These are phyloP conservation scores for Xylota segnis DNA, from an alignment of 2,888 invertebrate genomes.

Conservation along the genomic window DNA sequence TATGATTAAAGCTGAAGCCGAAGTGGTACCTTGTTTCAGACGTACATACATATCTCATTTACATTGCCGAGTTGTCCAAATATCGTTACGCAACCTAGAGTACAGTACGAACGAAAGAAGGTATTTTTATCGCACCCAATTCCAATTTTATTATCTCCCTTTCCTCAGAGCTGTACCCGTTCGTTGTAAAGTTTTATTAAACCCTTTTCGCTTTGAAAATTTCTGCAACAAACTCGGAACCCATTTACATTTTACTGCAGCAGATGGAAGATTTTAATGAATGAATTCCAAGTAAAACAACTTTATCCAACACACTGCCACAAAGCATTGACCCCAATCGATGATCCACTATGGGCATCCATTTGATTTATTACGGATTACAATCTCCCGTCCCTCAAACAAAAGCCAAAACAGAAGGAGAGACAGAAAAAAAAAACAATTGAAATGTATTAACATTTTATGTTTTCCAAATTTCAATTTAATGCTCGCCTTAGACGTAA, in stretches of 20 bases:
- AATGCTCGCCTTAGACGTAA: slow-evolving; percentile 45
- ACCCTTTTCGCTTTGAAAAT: too few species aligned
- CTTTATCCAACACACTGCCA: not conserved
- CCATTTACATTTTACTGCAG: not conserved
- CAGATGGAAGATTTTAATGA: not conserved
- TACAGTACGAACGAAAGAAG: too few species aligned
- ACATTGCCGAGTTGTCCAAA: too few species aligned
- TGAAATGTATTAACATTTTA: slow-evolving; percentile 50
- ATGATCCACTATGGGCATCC: not conserved
- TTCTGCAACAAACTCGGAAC: too few species aligned
- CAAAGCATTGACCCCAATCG: not conserved
- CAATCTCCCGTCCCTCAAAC: not conserved
- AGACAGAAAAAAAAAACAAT: slow-evolving; percentile 7
- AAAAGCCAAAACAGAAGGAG: not conserved
- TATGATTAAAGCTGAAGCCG: too few species aligned
- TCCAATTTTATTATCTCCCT: too few species aligned
- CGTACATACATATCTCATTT: too few species aligned
- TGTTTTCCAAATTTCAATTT: slow-evolving; percentile 68
- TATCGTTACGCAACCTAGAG: too few species aligned
- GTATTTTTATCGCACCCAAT: too few species aligned
- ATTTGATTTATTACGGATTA: slow-evolving; percentile 7
- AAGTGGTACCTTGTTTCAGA: too few species aligned
- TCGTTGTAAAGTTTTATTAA: too few species aligned
- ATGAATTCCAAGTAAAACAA: not conserved
- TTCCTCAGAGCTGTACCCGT: too few species aligned